Base-by-base conservation (phyloP, 2,888 invertebrate genomes). In the Orthosia gracilis region DNA sequence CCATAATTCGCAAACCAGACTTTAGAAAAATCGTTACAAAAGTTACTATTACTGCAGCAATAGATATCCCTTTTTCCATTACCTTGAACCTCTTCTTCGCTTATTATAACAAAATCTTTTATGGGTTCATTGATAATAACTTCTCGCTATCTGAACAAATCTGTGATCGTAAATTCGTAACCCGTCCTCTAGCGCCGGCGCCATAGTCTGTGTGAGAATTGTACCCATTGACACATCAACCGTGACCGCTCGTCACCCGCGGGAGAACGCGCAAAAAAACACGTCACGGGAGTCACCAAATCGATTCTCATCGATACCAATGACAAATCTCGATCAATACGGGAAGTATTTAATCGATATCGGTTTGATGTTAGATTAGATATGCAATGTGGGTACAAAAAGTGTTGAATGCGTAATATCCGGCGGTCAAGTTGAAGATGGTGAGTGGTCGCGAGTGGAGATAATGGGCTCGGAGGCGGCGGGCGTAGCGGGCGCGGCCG, bases 261-360 rank as follows among this genome's bases (percentile, higher is more conserved):
- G 89, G 89, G 83, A 83, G 77, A 85, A 78, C 89, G 89, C 91
- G 93, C 92, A 92, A 92, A 94, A 93, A 91, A 92, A 89, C 85
- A 40, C 89, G 91, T 91, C 93, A 94, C 93, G 94, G 93, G 91
- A 92, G 91, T 93, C 91, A 89, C 87, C 87, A 91, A 94, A 94
- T 95, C 93, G 94, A 95, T 95, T 95, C 91, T 90, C 91, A 89
- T 88, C 88, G 89, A 91, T 89, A 74, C 69, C 70, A 83, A 89
- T 92, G 91, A 92, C 92, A 90, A 91, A 87, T 90, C 89, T 77
- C 76, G 73, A 82, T 80, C 76, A 78, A 82, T 78, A 73, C 76
- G 40, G 40, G 40, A 40, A 40, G 40, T 40, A 40, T 74, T 70
- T 69, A 85, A 85, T 84, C 80, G 78, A 80, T 67, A 67, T 71